Percentiles rank a stretch among this genome's conserved stretches.
Evolutionary conservation across 2,113 vertebrate species (phyloP).

Genomic region (Otocyon megalotis): DNA sequence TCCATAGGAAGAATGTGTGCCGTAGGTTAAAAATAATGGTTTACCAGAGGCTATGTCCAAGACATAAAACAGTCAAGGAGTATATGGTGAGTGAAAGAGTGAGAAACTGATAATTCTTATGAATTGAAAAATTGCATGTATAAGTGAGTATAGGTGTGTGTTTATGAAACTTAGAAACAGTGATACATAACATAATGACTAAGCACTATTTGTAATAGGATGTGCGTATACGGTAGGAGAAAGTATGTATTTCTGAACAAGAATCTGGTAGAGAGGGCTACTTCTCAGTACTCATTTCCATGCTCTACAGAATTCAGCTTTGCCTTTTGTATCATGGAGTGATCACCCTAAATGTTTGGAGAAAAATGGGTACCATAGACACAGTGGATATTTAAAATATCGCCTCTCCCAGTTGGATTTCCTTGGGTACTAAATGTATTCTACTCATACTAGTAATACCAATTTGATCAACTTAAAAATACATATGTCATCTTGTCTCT

Average conservation of each 20-base stretch:
- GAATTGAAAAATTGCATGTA: neutral
- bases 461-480: neutral
- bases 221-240: accelerated
- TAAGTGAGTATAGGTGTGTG: neutral
- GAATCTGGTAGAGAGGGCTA: accelerated
- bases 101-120: neutral
- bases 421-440: neutral
- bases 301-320: neutral
- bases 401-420: neutral
- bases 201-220: neutral
- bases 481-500: neutral
- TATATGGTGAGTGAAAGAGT: neutral
- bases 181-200: neutral
- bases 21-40: neutral
- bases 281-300: neutral
- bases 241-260: neutral
- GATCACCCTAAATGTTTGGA: neutral
- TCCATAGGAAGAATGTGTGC: neutral
- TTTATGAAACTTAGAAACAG: neutral
- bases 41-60: neutral
- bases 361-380: neutral
- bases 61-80: neutral
- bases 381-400: neutral
- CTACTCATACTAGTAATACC: neutral
- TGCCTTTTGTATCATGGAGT: neutral